A percentile compares a stretch with the other conserved stretches of the same genome.
Evolutionary conservation across 1,140 invertebrate genomes (phyloP).

Genomic region (Drosophila tropicalis): DNA sequence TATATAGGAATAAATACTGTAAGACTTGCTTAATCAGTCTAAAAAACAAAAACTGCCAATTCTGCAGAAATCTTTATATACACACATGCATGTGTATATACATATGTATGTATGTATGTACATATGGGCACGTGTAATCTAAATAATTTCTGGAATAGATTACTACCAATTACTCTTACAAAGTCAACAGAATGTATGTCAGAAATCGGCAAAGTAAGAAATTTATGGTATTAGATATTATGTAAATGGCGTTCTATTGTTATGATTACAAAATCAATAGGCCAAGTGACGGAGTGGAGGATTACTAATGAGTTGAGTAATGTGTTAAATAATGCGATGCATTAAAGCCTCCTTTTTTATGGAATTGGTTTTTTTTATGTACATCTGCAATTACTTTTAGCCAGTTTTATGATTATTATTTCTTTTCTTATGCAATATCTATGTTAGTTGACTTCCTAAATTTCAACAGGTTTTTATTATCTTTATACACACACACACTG

Average conservation of each 20-base stretch:
- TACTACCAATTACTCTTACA: background rate
- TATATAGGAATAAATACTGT: background rate
- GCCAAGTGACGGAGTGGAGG: too few species aligned
- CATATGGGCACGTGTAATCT: background rate
- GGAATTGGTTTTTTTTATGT: too few species aligned
- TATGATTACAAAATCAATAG: too few species aligned
- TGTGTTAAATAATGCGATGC: too few species aligned
- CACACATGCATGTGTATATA: background rate
- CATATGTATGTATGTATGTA: background rate
- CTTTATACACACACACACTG: background rate
- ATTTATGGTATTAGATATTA: too few species aligned
- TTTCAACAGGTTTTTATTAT: constrained; percentile 17
- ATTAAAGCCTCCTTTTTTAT: too few species aligned
- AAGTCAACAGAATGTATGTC: background rate
- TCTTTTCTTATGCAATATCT: constrained; percentile 8
- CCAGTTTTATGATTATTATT: background rate
- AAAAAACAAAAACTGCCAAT: background rate
- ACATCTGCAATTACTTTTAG: too few species aligned
- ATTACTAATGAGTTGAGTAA: too few species aligned
- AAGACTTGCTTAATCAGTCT: constrained; percentile 1
- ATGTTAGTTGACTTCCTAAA: constrained; percentile 2
- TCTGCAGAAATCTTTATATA: background rate
- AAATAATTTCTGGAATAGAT: background rate
- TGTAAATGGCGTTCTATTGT: too few species aligned
- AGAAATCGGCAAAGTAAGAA: too few species aligned